Base-by-base conservation (phyloP, 2,797 vertebrate species). In the Clamator glandarius region DNA sequence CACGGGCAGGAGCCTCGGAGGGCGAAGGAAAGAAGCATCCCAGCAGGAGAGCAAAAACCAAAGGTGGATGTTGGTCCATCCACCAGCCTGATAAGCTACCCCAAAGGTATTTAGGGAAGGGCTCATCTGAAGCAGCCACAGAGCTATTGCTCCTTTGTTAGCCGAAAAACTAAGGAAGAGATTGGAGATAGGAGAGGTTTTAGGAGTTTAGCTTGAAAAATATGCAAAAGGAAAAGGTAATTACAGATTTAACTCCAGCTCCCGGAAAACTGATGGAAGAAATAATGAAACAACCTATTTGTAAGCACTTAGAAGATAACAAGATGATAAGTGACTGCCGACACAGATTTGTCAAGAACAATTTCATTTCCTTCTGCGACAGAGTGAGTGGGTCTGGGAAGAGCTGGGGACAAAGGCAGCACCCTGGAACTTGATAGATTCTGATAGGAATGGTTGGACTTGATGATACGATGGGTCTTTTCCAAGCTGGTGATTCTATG, bases 291-390 rank as follows among this genome's bases (percentile, higher is more conserved):
- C 91, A 81, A 95, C 76, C 89, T 96, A 81, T 92, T 96, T 95
- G 91, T 77, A 88, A 92, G 94, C 90, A 92, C 94, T 96, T 91
- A 95, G 92, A 81, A 91, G 95, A 95, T 96, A 96, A 96, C 92
- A 85, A 96, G 94, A 96, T 96, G 96, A 94, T 95, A 95, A 96
- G 94, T 84, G 95, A 96, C 89, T 94, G 92, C 79, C 11, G 54
- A 94, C 94, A 92, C 79, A 35, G 6, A 94, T 96, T 96, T 94
- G 95, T 96, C 96, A 94, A 78, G 92, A 94, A 62, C 91, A 94
- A 96, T 96, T 94, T 95, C 73, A 95, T 92, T 96, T 92, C 79
- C 95, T 87, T 55, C 89, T 91, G 66, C 3, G 17, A 89, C 84
- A 89, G 72, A 91, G 82, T 24, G 93, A 90, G 61, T 17, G 85